Base-by-base conservation (phyloP, 2,797 vertebrate genomes). In the Novumbra hubbsi region DNA sequence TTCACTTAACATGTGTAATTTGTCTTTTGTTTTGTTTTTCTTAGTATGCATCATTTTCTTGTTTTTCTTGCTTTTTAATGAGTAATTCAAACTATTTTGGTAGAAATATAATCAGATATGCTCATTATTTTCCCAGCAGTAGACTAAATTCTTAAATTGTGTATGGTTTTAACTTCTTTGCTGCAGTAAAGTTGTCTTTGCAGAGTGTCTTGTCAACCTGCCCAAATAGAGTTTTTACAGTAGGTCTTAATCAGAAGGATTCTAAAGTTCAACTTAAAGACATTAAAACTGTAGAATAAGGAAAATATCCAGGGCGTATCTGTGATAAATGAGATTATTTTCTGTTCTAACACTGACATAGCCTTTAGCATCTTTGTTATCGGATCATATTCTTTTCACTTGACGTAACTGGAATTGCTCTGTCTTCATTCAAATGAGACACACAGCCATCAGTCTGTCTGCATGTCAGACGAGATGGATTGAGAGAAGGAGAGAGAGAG, bases 301-400 rank as follows among this genome's bases (percentile, higher is more conserved):
- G 68, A 50, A 70, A 34, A 64, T 48, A 28, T 48, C 28, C 21
- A 16, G 45, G 21, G 45, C 24, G 15, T 5, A 28, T 69, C 45
- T 50, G 45, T 55, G 19, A 67, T 32, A 5, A 19, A 32, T 27
- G 19, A 24, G 50, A 24, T 49, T 24, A n/a, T 7, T 17, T n/a
- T 55, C 34, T 48, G 32, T 30, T 32, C 9, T 30, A 48, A 63
- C 34, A 28, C 32, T 55, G 73, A 45, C 41, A 7, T 69, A n/a
- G 55, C 73, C 52, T 62, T 50, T 57, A 52, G 66, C 66, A 45
- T 57, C 65, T n/a, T 55, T n/a, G 32, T 74, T 74, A 68, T 74
- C 52, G 34, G 34, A 68, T 69, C 30, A 15, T 67, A 62, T 74
- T 69, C 24, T 17, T 60, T 68, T 38, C 66, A 62, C 73, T 69